These are phyloP conservation scores for Limnothrissa miodon DNA, from an alignment of 2,113 vertebrate species.

Conservation along the genomic window DNA sequence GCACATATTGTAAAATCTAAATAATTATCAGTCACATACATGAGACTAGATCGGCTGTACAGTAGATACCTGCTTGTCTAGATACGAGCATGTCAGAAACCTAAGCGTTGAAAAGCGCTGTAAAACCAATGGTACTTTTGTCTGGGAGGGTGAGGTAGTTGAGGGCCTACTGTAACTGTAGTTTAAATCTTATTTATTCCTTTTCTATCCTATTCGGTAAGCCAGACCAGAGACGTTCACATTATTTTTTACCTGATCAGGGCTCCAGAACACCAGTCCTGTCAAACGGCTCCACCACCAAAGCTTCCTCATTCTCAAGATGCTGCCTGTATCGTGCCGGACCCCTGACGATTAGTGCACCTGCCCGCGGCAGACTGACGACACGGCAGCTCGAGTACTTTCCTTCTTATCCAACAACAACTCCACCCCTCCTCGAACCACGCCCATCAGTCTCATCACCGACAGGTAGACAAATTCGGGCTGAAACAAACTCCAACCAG, in stretches of 20 bases:
- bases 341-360: not conserved
- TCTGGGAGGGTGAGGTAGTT: not conserved
- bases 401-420: conserved; percentile 24
- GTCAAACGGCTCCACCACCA: conserved; percentile 52
- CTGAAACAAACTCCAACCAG: too few relatives aligned
- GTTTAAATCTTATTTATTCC: not conserved
- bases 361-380: not conserved
- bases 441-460: not conserved
- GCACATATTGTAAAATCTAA: not conserved
- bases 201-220: not conserved
- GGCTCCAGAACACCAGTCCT: conserved; percentile 56
- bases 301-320: conserved; percentile 56
- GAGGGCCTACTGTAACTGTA: too few relatives aligned
- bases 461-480: too few relatives aligned
- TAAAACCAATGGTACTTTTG: not conserved
- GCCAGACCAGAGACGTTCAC: not conserved
- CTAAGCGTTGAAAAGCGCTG: too few relatives aligned
- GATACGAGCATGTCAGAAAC: not conserved
- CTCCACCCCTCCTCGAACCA: not conserved
- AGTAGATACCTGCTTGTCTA: not conserved
- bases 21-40: not conserved
- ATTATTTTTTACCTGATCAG: conserved; percentile 56
- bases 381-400: not conserved
- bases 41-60: not conserved
- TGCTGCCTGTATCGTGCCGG: not conserved